Evolutionary conservation across 2,888 invertebrate species (phyloP).

Genomic region (Pseudococcus viburni): DNA sequence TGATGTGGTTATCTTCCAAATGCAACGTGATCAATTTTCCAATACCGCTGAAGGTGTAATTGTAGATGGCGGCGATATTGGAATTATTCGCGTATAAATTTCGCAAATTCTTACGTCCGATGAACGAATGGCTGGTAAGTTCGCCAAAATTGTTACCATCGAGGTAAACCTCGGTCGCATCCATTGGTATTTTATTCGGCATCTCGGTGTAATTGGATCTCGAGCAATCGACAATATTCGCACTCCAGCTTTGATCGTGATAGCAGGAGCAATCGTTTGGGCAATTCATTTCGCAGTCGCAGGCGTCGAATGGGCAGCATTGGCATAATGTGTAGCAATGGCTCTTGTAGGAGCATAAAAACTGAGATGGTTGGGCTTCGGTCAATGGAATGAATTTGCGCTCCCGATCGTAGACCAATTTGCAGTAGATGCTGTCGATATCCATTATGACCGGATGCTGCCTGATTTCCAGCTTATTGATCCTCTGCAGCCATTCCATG

Average conservation of each 20-base stretch:
- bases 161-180: slow-evolving; percentile 93
- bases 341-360: slow-evolving; percentile 91
- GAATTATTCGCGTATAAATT: slow-evolving; percentile 91
- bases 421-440: slow-evolving; percentile 90
- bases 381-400: slow-evolving; percentile 87
- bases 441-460: slow-evolving; percentile 94
- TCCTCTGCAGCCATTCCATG: slow-evolving; percentile 94
- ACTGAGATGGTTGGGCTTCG: slow-evolving; percentile 89
- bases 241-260: slow-evolving; percentile 93
- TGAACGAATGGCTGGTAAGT: slow-evolving; percentile 89
- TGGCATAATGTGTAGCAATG: slow-evolving; percentile 95
- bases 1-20: slow-evolving; percentile 88
- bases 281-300: slow-evolving; percentile 98
- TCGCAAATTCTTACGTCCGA: slow-evolving; percentile 90
- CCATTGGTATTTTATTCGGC: slow-evolving; percentile 93
- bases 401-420: slow-evolving; percentile 87
- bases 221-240: slow-evolving; percentile 93
- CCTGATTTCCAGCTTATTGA: slow-evolving; percentile 86
- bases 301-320: slow-evolving; percentile 96
- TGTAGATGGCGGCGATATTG: slow-evolving; percentile 86
- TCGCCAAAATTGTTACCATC: slow-evolving; percentile 93
- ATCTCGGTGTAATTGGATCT: slow-evolving; percentile 84
- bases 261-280: slow-evolving; percentile 95
- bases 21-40: slow-evolving; percentile 85
- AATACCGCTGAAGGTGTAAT: slow-evolving; percentile 92